Conservation (phyloP, 2,113 vertebrate genomes). For the Porphyrio hochstetteri region DNA sequence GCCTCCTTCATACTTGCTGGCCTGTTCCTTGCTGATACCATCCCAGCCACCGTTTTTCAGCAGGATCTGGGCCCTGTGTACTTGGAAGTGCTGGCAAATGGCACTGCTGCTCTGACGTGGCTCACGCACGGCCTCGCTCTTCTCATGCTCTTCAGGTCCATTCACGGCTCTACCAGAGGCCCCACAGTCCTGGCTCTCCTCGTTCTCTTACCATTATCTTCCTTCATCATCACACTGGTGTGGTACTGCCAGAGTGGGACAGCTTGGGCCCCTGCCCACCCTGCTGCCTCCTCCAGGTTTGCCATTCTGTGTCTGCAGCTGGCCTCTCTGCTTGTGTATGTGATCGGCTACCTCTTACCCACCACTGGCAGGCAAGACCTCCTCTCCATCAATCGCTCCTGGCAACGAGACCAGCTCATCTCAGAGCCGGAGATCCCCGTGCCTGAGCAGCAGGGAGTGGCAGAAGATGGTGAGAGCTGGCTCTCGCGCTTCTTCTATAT, state of each 20-base stretch:
- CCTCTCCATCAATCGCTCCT: conserved; percentile 65
- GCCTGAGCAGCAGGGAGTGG: conserved; percentile 74
- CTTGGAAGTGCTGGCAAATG: conserved; percentile 81
- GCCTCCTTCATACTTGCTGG: conserved; percentile 74
- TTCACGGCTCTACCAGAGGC: conserved; percentile 74
- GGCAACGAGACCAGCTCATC: conserved; percentile 73
- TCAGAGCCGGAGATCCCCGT: conserved; percentile 11
- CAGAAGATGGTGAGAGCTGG: conserved; percentile 90
- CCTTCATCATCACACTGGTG: conserved; percentile 80
- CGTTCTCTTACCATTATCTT: conserved; percentile 78
- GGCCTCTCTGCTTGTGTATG: conserved; percentile 78
- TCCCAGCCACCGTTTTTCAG: conserved; percentile 72
- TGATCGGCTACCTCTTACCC: conserved; percentile 77
- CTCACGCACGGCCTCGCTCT: conserved; percentile 81
- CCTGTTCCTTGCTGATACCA: conserved; percentile 78
- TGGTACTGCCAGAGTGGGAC: conserved; percentile 70
- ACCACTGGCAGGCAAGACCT: conserved; percentile 51
- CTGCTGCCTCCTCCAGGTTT: conserved; percentile 75
- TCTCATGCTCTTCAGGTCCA: conserved; percentile 72
- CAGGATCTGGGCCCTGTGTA: conserved; percentile 76
- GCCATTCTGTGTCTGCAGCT: conserved; percentile 78
- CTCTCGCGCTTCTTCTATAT: conserved; percentile 88
- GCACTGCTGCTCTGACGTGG: conserved; percentile 84
- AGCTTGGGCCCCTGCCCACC: conserved; percentile 60
- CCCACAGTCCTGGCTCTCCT: conserved; percentile 77